These are phyloP conservation scores for Tenebrio molitor DNA, from an alignment of 1,140 invertebrate genomes.

Conservation along the genomic window DNA sequence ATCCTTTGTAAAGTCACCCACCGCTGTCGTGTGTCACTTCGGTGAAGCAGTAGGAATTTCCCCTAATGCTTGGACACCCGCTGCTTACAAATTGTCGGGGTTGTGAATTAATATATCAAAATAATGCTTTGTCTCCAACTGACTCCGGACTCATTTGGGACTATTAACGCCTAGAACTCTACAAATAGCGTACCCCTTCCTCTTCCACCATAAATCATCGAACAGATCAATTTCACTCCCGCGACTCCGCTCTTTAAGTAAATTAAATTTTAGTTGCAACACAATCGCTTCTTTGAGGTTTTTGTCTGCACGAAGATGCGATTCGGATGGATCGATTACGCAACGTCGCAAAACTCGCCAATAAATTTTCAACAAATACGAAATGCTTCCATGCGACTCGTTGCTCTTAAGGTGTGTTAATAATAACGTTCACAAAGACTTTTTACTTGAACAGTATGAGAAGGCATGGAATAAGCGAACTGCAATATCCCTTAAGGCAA, in stretches of 20 bases:
- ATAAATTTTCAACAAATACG: slow-evolving; percentile 22
- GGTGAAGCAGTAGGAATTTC: slow-evolving; percentile 42
- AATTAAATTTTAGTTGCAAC: slow-evolving; percentile 23
- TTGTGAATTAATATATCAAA: slow-evolving; percentile 55
- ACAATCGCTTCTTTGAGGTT: no score
- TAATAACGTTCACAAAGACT: slow-evolving; percentile 38
- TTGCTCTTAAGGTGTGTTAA: slow-evolving; percentile 39
- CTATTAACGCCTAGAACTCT: slow-evolving; percentile 36
- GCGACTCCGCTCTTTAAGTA: slow-evolving; percentile 3
- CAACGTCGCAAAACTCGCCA: no score
- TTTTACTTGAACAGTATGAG: slow-evolving; percentile 40
- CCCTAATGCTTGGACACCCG: slow-evolving; percentile 45
- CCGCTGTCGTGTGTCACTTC: slow-evolving; percentile 52
- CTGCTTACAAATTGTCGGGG: slow-evolving; percentile 53
- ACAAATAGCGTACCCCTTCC: slow-evolving; percentile 37
- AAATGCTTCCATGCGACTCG: no score
- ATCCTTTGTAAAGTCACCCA: slow-evolving; percentile 53
- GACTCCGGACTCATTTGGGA: slow-evolving; percentile 37
- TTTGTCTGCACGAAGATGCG: neutral
- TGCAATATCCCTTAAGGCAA: slow-evolving; percentile 39
- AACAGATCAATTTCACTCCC: slow-evolving; percentile 22
- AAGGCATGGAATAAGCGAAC: slow-evolving; percentile 36
- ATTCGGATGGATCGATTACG: no score
- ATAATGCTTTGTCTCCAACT: slow-evolving; percentile 48
- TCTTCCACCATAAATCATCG: slow-evolving; percentile 16